Percentiles rank a stretch among this genome's conserved stretches.
Evolutionary conservation across 2,888 invertebrate genomes (phyloP).

Genomic region (Troides aeacus): DNA sequence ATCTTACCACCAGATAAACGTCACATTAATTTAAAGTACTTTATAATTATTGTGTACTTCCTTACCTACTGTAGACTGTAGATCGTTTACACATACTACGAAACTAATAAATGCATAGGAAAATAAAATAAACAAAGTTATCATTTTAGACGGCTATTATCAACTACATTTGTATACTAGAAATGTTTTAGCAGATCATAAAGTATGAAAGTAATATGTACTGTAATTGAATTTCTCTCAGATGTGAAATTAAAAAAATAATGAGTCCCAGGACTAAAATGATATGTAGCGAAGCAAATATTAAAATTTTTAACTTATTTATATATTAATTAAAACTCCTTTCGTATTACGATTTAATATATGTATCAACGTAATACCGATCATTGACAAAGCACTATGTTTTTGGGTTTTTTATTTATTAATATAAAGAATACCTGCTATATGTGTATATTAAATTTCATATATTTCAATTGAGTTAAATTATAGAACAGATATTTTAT

Average conservation of each 20-base stretch:
- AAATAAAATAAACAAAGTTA: constrained; percentile 8
- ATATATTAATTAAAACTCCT: background rate
- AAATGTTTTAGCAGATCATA: constrained; percentile 3
- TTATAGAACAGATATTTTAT: no score
- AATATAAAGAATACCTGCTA: no score
- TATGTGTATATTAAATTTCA: no score
- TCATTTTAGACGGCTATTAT: constrained; percentile 7
- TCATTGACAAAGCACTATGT: no score
- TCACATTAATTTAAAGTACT: background rate
- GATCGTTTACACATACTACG: background rate
- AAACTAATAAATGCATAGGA: constrained; percentile 5
- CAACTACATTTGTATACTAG: background rate
- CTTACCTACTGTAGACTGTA: constrained; percentile 21
- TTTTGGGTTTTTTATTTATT: no score
- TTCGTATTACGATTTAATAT: no score
- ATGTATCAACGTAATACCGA: no score
- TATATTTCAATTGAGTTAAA: no score
- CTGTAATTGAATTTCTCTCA: constrained; percentile 6
- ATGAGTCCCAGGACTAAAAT: background rate
- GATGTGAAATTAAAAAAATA: constrained; percentile 4
- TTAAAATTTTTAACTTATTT: background rate
- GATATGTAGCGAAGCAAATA: background rate
- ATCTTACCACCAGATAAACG: no score
- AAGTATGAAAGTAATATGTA: constrained; percentile 7
- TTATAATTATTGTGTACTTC: background rate